These are phyloP conservation scores for Octonoba sinensis DNA, from an alignment of 2,888 invertebrate species.

Conservation along the genomic window DNA sequence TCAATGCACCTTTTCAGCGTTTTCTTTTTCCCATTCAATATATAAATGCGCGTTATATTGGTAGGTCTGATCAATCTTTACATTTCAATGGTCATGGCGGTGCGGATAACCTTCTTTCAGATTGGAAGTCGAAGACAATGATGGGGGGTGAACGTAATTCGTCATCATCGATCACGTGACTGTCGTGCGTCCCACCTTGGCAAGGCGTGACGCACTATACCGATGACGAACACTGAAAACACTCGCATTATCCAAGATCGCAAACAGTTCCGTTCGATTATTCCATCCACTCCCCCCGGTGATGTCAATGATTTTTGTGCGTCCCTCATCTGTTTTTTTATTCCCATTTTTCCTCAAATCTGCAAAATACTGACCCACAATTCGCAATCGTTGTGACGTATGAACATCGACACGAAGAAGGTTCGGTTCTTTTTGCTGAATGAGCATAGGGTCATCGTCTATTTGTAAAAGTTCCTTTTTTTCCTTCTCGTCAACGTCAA, in stretches of 20 bases:
- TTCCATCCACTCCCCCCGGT: not conserved
- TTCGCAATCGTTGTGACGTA: conserved; percentile 44
- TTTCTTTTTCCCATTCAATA: conserved; percentile 28
- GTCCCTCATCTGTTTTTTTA: not conserved
- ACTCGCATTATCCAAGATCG: conserved; percentile 56
- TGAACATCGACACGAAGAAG: conserved; percentile 34
- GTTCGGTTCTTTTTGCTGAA: not conserved
- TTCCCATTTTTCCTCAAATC: conserved; percentile 5
- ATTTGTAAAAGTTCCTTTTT: conserved; percentile 36
- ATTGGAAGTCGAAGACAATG: conserved; percentile 35
- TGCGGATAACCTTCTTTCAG: not conserved
- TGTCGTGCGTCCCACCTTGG: conserved; percentile 61
- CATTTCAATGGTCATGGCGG: conserved; percentile 45
- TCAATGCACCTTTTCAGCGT: not conserved
- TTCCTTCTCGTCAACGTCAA: conserved; percentile 55
- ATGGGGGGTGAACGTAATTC: conserved; percentile 43
- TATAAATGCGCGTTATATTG: conserved; percentile 55
- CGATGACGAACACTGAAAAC: conserved; percentile 55
- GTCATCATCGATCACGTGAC: conserved; percentile 61
- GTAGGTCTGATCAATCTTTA: conserved; percentile 52
- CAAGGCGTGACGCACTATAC: conserved; percentile 48
- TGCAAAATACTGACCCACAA: conserved; percentile 61
- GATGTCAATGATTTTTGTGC: conserved; percentile 5
- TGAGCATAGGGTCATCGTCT: conserved; percentile 35
- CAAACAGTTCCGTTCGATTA: conserved; percentile 52